These are phyloP conservation scores for Xanthorhoe designata DNA, from an alignment of 2,888 invertebrate species.

Conservation along the genomic window DNA sequence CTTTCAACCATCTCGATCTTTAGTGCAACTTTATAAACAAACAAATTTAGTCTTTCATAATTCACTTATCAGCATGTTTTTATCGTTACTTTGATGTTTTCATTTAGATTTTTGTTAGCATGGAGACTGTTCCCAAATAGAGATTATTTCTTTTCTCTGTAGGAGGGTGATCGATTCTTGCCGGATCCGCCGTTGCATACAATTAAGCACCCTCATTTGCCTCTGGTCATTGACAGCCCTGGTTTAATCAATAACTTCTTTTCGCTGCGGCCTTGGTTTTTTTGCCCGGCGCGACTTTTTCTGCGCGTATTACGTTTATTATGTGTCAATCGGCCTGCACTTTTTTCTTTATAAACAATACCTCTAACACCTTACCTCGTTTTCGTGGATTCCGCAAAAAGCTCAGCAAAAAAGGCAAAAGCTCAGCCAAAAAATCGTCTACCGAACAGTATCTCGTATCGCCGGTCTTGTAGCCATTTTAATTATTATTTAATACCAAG, in stretches of 20 bases:
- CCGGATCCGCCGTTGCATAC: conserved; percentile 76
- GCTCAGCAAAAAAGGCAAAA: conserved; percentile 79
- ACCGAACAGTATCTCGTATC: conserved; percentile 82
- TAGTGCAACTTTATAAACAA: too few relatives aligned
- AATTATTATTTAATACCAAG: conserved; percentile 86
- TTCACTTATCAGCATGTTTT: not conserved
- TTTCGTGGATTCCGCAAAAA: conserved; percentile 77
- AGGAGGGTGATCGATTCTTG: conserved; percentile 64
- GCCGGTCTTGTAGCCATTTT: conserved; percentile 85
- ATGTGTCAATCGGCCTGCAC: conserved; percentile 76
- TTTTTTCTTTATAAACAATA: conserved; percentile 59
- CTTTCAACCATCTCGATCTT: too few relatives aligned
- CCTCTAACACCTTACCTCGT: conserved; percentile 66
- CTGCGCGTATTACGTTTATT: conserved; percentile 82
- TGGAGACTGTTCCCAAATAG: conserved; percentile 47
- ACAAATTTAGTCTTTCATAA: too few relatives aligned
- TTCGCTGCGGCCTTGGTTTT: conserved; percentile 84
- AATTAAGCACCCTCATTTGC: conserved; percentile 84
- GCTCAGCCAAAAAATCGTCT: conserved; percentile 84
- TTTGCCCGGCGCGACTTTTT: conserved; percentile 83
- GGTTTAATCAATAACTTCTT: conserved; percentile 86
- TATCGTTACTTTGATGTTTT: not conserved
- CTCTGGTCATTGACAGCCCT: conserved; percentile 85
- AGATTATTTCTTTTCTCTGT: conserved; percentile 51
- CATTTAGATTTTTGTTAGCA: conserved; percentile 39